Evolutionary conservation across 2,797 vertebrate species (phyloP).

Genomic region (Loriculus beryllinus): DNA sequence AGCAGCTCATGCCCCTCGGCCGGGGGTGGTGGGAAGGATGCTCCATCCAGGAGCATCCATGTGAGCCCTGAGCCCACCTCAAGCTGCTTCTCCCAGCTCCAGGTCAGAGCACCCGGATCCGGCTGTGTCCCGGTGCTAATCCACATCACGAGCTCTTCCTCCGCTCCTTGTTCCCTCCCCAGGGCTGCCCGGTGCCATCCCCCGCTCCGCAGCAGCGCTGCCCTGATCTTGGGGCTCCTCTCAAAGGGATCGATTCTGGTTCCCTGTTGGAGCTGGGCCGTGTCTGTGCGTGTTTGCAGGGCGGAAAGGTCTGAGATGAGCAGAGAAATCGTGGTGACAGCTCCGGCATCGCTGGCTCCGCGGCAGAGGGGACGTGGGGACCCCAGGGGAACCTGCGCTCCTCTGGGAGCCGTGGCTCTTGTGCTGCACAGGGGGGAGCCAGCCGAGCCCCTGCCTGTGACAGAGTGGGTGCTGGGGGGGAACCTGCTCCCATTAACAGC

Average conservation of each 20-base stretch:
- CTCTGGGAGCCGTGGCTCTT: rapidly evolving
- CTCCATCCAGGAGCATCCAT: not conserved
- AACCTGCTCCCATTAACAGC: rapidly evolving
- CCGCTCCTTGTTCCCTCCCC: rapidly evolving
- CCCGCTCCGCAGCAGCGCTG: rapidly evolving
- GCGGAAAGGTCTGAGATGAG: slow-evolving; percentile 40
- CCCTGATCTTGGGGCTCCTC: not conserved
- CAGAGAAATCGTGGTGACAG: slow-evolving; percentile 52
- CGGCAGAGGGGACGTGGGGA: not conserved
- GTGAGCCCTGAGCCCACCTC: not conserved
- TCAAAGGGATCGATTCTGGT: not conserved
- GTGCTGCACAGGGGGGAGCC: rapidly evolving
- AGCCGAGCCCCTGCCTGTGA: not conserved
- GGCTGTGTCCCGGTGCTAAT: not conserved
- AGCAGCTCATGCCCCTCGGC: not conserved
- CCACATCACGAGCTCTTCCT: rapidly evolving
- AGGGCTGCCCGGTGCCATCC: rapidly evolving
- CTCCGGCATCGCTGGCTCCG: not conserved
- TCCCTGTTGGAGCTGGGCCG: not conserved
- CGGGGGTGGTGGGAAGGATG: not conserved
- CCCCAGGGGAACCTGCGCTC: not conserved
- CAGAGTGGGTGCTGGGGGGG: not conserved
- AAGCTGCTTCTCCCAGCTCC: not conserved
- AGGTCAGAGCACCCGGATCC: not conserved
- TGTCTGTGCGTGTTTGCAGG: not conserved